Evolutionary conservation across 2,797 vertebrate genomes (phyloP).

Genomic region (Buceros bicornis): DNA sequence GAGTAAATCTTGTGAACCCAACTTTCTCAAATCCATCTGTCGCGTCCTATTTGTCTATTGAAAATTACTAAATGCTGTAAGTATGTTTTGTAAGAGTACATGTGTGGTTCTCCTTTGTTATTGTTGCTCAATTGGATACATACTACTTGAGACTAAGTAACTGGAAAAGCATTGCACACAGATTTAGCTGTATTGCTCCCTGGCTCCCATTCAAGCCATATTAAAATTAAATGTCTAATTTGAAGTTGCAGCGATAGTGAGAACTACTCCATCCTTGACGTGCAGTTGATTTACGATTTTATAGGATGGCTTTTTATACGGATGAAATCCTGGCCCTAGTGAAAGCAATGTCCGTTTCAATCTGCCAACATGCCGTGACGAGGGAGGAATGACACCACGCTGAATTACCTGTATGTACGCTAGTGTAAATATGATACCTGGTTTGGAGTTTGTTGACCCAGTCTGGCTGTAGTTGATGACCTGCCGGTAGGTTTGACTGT

Average conservation of each 20-base stretch:
- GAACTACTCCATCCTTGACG: constrained; percentile 27
- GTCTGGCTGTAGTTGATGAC: constrained; percentile 39
- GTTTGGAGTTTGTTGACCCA: constrained; percentile 24
- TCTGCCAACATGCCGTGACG: not conserved
- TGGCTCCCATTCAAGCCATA: constrained; percentile 43
- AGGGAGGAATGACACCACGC: not conserved
- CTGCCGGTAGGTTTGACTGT: constrained; percentile 32
- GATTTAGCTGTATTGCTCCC: constrained; percentile 36
- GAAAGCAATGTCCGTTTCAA: constrained; percentile 2
- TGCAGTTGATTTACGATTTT: constrained; percentile 16
- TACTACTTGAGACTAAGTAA: constrained; percentile 66
- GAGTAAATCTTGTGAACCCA: constrained; percentile 15
- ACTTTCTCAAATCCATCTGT: constrained; percentile 51
- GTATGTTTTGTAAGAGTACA: constrained; percentile 65
- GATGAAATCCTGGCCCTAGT: constrained; percentile 5
- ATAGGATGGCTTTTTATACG: not conserved
- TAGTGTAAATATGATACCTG: constrained; percentile 34
- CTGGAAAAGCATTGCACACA: constrained; percentile 44
- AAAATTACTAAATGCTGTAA: constrained; percentile 54
- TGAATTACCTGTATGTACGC: constrained; percentile 44
- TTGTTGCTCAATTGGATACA: constrained; percentile 67
- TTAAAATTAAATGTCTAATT: constrained; percentile 58
- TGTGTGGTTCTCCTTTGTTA: constrained; percentile 51
- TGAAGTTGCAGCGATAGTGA: constrained; percentile 51
- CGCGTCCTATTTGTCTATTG: constrained; percentile 40